Conservation (phyloP, 2,888 invertebrate genomes). For the Eucera pruinosa region DNA sequence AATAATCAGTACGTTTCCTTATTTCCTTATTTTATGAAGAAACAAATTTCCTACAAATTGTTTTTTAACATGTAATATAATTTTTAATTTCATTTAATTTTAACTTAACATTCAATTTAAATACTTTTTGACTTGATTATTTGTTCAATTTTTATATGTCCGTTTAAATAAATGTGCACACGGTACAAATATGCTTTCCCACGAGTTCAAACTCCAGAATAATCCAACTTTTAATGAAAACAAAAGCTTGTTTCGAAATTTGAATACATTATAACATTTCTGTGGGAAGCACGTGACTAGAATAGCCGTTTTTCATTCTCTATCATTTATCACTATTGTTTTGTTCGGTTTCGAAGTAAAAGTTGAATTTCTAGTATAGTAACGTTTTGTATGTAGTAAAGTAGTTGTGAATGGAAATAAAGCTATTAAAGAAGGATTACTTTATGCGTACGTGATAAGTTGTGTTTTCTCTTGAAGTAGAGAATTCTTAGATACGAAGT, state of each 20-base stretch:
- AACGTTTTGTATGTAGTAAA: too few relatives aligned
- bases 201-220: background rate
- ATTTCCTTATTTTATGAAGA: too few relatives aligned
- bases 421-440: too few relatives aligned
- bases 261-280: conserved; percentile 13
- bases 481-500: conserved; percentile 12
- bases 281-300: background rate
- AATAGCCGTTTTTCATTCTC: conserved; percentile 14
- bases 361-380: too few relatives aligned
- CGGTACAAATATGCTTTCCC: background rate
- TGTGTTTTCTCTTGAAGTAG: background rate
- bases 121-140: background rate
- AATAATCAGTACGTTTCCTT: too few relatives aligned
- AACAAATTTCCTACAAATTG: too few relatives aligned
- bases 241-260: background rate
- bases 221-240: conserved; percentile 8
- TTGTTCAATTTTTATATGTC: background rate
- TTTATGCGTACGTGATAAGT: background rate
- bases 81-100: too few relatives aligned
- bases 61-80: too few relatives aligned
- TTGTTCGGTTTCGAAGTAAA: too few relatives aligned
- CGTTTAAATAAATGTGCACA: background rate
- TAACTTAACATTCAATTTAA: too few relatives aligned
- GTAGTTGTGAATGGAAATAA: too few relatives aligned
- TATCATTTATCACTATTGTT: background rate